A percentile compares a stretch with the other conserved stretches of the same genome.
These are phyloP conservation scores for Equus quagga DNA, from an alignment of 2,113 vertebrate genomes.

Conservation along the genomic window DNA sequence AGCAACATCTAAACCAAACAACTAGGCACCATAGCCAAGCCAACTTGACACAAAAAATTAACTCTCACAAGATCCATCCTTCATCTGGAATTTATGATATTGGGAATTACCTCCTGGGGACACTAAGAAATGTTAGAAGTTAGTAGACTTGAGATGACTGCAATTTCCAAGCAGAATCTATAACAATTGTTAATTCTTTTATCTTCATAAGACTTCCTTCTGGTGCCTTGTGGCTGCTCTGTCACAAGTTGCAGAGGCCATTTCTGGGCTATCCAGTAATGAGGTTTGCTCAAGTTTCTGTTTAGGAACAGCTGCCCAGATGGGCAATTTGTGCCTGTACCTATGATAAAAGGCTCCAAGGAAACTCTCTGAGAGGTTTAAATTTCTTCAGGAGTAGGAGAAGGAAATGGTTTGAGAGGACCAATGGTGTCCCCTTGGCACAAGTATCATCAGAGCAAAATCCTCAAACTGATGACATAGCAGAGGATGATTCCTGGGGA, in stretches of 20 bases:
- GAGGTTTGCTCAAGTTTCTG: not conserved
- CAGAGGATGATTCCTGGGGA: not conserved
- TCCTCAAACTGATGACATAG: not conserved
- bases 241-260: not conserved
- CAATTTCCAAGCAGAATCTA: not conserved
- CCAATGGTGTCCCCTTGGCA: not conserved
- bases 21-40: not conserved
- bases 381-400: not conserved
- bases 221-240: not conserved
- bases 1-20: not conserved
- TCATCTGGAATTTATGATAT: not conserved
- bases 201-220: not conserved
- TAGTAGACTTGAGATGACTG: not conserved
- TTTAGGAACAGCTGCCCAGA: not conserved
- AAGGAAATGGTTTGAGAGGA: not conserved
- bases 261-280: not conserved
- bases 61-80: not conserved
- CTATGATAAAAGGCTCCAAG: not conserved
- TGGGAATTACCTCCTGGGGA: not conserved
- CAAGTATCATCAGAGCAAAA: not conserved
- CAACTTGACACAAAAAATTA: not conserved
- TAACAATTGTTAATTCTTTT: not conserved
- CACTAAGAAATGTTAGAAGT: not conserved
- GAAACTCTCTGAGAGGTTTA: not conserved
- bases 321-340: not conserved